Evolutionary conservation across 2,113 vertebrate genomes (phyloP), one percentile per base, ranked within the genome.

Genomic region (Lampris incognitus): DNA sequence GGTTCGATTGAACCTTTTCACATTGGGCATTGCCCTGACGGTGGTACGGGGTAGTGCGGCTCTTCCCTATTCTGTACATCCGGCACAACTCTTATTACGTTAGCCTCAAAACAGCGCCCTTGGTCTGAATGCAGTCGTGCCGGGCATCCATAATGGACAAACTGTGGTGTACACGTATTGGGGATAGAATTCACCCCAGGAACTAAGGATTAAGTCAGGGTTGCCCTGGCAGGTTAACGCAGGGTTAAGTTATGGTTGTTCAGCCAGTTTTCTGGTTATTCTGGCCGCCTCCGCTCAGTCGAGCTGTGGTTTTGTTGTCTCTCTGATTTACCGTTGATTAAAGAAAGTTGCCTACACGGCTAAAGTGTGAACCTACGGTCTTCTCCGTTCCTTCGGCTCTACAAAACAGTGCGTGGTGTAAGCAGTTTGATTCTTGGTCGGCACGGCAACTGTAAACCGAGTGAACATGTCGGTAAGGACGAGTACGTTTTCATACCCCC

Each of bases 381-480:
- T 24, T 24, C 24, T 24, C 24, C 24, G 24, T 24, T 24, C 24
- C 24, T 24, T 24, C 24, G 24, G 24, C 24, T 24, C 24, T 24
- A 24, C 24, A 24, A 24, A 24, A 24, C 69, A 72, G 57, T 63
- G 42, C 44, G n/a, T 66, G 2, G 61, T 74, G 1, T 65, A 39
- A 3, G 71, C 60, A 3, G 76, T 51, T 38, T 78, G 61, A 57
- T 66, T 36, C 7, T 54, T 57, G 2, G 61, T 67, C 9, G 76
- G 76, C 38, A 79, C 48, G 36, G 69, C 55, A 2, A 79, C 55
- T 2, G 62, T 79, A 36, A 79, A 60, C 38, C 69, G 37, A 1
- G 76, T 78, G 36, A 71, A 78, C 76, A 72, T 78, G 11, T 78
- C 62, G 1, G 60, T 79, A 2, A 79, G 61, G 37, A 78, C 68